Evolutionary conservation across 2,797 vertebrate genomes (phyloP).

Genomic region (Pseudochirops cupreus): DNA sequence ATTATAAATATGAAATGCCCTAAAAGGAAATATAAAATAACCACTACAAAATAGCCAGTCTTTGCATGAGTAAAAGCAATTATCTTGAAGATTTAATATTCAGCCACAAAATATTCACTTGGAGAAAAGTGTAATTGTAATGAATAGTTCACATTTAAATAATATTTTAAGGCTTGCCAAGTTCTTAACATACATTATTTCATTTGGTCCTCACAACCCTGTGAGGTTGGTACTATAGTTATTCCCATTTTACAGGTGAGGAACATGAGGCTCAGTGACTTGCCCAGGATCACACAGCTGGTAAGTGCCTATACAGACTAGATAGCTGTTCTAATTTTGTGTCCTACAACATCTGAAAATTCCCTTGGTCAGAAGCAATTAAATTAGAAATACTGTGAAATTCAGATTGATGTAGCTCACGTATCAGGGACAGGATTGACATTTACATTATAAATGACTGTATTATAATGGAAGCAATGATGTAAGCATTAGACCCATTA

Average conservation of each 20-base stretch:
- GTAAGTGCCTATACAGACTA: not conserved
- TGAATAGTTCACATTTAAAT: not conserved
- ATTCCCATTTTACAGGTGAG: not conserved
- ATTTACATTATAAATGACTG: not conserved
- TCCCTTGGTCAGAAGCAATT: constrained; percentile 23
- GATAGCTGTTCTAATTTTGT: not conserved
- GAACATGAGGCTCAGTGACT: not conserved
- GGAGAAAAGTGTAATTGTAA: not conserved
- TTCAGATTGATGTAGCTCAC: not conserved
- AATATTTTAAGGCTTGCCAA: not conserved
- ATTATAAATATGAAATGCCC: constrained; percentile 25
- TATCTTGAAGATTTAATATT: constrained; percentile 24
- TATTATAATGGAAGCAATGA: not conserved
- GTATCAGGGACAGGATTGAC: not conserved
- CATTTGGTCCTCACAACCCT: not conserved
- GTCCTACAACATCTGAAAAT: constrained; percentile 23
- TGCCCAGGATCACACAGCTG: not conserved
- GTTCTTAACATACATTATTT: not conserved
- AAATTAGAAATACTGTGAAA: constrained; percentile 52
- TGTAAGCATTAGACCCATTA: not conserved
- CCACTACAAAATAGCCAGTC: not conserved
- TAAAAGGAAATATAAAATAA: constrained; percentile 21
- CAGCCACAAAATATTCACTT: not conserved
- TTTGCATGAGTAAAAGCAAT: constrained; percentile 26
- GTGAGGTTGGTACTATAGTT: not conserved